These are phyloP conservation scores for Jaculus jaculus DNA, from an alignment of 2,113 vertebrate genomes.

Conservation along the genomic window DNA sequence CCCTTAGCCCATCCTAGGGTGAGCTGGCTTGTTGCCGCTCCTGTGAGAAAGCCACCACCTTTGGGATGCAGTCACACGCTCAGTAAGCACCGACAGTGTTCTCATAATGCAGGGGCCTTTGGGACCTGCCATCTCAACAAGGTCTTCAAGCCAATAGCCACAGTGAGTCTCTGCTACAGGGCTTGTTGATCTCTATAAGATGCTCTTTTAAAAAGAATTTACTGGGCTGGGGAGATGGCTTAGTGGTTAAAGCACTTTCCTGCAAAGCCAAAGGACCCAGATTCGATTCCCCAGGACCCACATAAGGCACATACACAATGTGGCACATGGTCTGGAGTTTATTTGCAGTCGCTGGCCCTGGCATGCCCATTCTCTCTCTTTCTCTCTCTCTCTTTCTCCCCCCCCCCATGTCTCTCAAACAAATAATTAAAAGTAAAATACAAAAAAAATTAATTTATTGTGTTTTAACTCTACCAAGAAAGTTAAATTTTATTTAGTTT, in stretches of 20 bases:
- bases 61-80: background rate
- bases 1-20: background rate
- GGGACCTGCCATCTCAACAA: background rate
- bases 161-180: background rate
- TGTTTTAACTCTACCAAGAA: background rate
- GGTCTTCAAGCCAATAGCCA: background rate
- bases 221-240: background rate
- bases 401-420: no score
- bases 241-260: no score
- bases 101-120: background rate
- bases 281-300: no score
- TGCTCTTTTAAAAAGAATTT: background rate
- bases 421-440: no score
- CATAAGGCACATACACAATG: no score
- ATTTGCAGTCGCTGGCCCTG: no score
- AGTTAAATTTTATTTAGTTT: background rate
- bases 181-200: background rate
- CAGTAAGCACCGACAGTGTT: accelerated
- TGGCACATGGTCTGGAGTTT: no score
- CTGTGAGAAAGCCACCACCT: background rate
- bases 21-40: background rate
- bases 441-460: no score
- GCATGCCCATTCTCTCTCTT: no score
- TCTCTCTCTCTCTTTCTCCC: no score
- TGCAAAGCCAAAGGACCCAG: no score